phyloP scores from a whole-genome alignment of 1,140 invertebrate genomes.

The Andrena cerasifolii region DNA sequence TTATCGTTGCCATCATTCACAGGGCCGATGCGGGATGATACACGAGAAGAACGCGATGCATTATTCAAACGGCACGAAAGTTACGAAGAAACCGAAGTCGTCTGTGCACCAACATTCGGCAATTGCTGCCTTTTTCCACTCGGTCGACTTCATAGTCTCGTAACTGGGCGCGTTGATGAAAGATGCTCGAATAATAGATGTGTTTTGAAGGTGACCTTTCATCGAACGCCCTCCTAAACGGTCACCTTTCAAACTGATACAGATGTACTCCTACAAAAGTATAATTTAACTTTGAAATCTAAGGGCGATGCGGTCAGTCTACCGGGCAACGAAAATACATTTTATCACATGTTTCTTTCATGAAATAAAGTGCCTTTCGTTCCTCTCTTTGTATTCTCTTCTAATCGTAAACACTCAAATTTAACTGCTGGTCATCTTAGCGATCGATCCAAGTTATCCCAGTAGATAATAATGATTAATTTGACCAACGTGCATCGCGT shows the following conservation, averaged over 20 bases:
- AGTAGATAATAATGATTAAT: too few species aligned
- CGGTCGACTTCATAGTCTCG: constrained; percentile 4
- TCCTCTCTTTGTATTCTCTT: too few species aligned
- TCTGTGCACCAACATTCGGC: background rate
- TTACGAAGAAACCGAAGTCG: background rate
- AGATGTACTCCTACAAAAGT: background rate
- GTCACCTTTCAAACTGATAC: background rate
- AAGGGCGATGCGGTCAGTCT: background rate
- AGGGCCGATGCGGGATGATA: background rate
- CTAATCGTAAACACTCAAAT: too few species aligned
- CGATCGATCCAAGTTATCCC: too few species aligned
- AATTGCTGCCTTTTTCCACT: constrained; percentile 6
- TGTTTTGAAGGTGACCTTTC: background rate
- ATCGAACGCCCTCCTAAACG: background rate
- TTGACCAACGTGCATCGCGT: too few species aligned
- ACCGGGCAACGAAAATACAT: too few species aligned
- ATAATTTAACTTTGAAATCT: background rate
- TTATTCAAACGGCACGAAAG: background rate
- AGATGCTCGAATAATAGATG: background rate
- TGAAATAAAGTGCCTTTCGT: too few species aligned
- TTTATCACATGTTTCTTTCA: background rate
- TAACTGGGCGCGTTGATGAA: too few species aligned
- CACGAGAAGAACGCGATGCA: background rate
- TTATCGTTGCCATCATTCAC: background rate
- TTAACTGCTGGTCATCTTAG: too few species aligned